A percentile compares a stretch with the other conserved stretches of the same genome.
These are phyloP conservation scores for Ericerus pela DNA, from an alignment of 1,140 invertebrate genomes.

Conservation along the genomic window DNA sequence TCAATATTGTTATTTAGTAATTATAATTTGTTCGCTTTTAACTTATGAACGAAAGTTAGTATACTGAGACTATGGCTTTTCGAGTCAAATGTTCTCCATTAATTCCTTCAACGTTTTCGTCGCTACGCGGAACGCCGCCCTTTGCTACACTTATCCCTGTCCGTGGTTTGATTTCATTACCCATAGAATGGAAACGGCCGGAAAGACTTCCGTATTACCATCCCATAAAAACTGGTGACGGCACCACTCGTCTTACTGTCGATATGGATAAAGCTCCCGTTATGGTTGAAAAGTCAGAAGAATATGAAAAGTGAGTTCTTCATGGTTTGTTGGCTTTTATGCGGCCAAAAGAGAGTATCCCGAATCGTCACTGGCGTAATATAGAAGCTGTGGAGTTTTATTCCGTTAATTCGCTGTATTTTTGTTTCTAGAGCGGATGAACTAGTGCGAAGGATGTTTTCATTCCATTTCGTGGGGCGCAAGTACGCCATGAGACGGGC, in stretches of 20 bases:
- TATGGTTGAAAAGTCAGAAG: constrained; percentile 34
- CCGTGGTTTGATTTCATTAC: too few relatives aligned
- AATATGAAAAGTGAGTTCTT: constrained; percentile 36
- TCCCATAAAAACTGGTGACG: constrained; percentile 42
- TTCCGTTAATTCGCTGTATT: neutral
- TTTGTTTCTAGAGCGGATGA: constrained; percentile 38
- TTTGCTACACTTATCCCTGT: too few relatives aligned
- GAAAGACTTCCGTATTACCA: constrained; percentile 36
- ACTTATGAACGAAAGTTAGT: too few relatives aligned
- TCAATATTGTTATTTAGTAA: too few relatives aligned
- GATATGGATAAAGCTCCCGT: constrained; percentile 28
- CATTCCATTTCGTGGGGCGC: constrained; percentile 36
- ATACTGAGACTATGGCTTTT: too few relatives aligned
- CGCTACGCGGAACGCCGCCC: too few relatives aligned
- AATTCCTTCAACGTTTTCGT: too few relatives aligned
- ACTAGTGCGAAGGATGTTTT: constrained; percentile 40
- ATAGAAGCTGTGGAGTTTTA: neutral
- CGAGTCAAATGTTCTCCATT: too few relatives aligned
- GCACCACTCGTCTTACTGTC: constrained; percentile 31
- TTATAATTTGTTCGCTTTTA: too few relatives aligned
- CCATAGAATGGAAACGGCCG: constrained; percentile 45
- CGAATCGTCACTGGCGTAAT: constrained; percentile 1
- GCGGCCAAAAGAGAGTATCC: neutral
- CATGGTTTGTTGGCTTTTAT: neutral
- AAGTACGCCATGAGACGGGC: constrained; percentile 29